phyloP scores from a whole-genome alignment of 2,888 invertebrate species.

The Eubasilissa splendida region DNA sequence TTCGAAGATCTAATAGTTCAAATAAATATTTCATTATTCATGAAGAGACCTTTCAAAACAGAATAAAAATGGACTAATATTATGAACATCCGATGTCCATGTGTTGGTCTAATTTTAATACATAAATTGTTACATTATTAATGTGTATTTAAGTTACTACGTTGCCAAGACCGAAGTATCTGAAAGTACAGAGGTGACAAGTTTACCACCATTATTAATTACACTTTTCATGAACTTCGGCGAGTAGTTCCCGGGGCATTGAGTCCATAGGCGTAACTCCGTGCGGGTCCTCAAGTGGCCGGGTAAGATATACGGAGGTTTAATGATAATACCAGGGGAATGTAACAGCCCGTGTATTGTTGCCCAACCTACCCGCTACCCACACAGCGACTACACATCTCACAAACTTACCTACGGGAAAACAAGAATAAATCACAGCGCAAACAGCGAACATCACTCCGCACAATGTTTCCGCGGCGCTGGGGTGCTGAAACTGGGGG shows the following conservation, averaged over 20 bases:
- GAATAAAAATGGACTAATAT: too few relatives aligned
- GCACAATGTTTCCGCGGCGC: conserved; percentile 27
- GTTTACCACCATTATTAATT: conserved; percentile 30
- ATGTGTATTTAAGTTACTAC: too few relatives aligned
- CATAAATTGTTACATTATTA: too few relatives aligned
- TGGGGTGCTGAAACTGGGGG: background rate
- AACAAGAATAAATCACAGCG: conserved; percentile 56
- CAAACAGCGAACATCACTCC: conserved; percentile 58
- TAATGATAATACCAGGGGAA: conserved; percentile 56
- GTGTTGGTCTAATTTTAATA: too few relatives aligned
- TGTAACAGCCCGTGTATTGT: conserved; percentile 26
- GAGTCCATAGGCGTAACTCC: conserved; percentile 22
- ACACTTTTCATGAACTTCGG: conserved; percentile 31
- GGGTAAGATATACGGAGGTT: conserved; percentile 52
- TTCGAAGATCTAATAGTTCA: too few relatives aligned
- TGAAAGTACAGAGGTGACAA: conserved; percentile 1
- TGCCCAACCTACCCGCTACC: conserved; percentile 5
- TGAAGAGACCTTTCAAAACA: too few relatives aligned
- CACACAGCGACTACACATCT: background rate
- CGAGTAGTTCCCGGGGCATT: background rate
- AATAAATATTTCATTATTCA: too few relatives aligned
- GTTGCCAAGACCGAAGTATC: conserved; percentile 4
- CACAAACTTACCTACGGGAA: conserved; percentile 16
- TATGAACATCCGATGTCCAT: too few relatives aligned
- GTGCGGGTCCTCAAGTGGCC: conserved; percentile 41